Evolutionary conservation across 2,113 vertebrate species (phyloP).

Genomic region (Ameiurus melas): DNA sequence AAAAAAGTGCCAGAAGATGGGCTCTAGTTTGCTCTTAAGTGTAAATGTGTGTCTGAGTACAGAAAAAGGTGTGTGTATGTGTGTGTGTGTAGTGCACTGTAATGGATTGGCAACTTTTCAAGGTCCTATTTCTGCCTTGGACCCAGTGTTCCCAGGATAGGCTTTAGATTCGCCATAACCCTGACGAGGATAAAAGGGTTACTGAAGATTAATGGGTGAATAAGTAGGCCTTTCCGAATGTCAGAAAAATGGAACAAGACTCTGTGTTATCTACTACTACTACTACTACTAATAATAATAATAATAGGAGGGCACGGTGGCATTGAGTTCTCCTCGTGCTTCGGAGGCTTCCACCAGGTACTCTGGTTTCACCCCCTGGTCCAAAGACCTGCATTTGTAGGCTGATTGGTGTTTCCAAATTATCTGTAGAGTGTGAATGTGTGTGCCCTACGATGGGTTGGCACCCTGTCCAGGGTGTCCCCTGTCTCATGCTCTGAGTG

Average conservation of each 20-base stretch:
- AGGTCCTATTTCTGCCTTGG: neutral
- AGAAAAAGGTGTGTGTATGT: neutral
- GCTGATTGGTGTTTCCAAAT: too few species aligned
- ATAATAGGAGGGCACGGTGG: neutral
- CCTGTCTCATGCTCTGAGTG: too few species aligned
- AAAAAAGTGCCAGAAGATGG: neutral
- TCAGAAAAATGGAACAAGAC: neutral
- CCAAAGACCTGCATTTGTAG: too few species aligned
- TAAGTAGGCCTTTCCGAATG: neutral
- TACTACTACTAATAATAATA: neutral
- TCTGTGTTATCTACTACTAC: neutral
- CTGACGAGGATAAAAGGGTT: neutral
- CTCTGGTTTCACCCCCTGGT: too few species aligned
- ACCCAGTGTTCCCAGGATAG: neutral
- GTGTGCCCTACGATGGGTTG: too few species aligned
- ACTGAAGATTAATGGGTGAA: neutral
- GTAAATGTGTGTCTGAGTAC: neutral
- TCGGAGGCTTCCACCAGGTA: too few species aligned
- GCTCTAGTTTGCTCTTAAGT: too few species aligned
- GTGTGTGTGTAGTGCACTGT: neutral
- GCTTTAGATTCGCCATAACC: neutral
- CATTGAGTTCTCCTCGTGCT: too few species aligned
- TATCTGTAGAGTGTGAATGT: too few species aligned
- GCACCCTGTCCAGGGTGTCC: too few species aligned
- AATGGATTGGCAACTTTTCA: neutral